Conservation (phyloP, 2,888 invertebrate genomes). For the Andrena camellia region DNA sequence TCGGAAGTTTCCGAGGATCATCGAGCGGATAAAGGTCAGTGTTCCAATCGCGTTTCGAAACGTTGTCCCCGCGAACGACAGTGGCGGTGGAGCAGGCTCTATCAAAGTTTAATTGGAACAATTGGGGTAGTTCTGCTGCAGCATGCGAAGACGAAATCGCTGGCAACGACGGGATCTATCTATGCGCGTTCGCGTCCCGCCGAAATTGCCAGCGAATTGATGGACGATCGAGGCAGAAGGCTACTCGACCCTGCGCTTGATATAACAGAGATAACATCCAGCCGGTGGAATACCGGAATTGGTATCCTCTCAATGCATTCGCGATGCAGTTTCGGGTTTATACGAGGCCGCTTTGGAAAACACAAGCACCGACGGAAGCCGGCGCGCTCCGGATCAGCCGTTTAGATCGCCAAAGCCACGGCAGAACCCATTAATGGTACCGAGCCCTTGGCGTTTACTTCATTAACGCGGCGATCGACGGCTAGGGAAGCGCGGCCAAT, state of each 20-base stretch:
- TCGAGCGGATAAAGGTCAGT: conserved; percentile 37
- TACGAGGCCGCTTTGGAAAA: background rate
- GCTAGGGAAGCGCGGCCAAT: background rate
- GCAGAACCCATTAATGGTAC: background rate
- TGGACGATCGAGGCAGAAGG: conserved; percentile 33
- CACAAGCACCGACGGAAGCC: background rate
- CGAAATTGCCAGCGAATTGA: conserved; percentile 42
- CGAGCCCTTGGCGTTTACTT: background rate
- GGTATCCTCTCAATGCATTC: conserved; percentile 26
- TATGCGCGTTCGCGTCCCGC: background rate
- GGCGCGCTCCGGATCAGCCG: background rate
- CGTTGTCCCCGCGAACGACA: background rate
- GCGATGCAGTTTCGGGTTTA: conserved; percentile 11
- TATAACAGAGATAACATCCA: conserved; percentile 42
- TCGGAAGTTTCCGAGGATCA: conserved; percentile 50
- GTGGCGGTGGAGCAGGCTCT: background rate
- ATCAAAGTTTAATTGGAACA: conserved; percentile 62
- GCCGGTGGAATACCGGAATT: conserved; percentile 12
- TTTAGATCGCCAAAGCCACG: background rate
- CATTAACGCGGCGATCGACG: background rate
- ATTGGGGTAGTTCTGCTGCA: conserved; percentile 30
- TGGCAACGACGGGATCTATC: conserved; percentile 18
- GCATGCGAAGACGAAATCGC: conserved; percentile 39
- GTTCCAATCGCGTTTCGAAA: conserved; percentile 22
- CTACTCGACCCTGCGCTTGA: conserved; percentile 23